These are phyloP conservation scores for Ivindomyrus marchei DNA, from an alignment of 2,113 vertebrate genomes.

Conservation along the genomic window DNA sequence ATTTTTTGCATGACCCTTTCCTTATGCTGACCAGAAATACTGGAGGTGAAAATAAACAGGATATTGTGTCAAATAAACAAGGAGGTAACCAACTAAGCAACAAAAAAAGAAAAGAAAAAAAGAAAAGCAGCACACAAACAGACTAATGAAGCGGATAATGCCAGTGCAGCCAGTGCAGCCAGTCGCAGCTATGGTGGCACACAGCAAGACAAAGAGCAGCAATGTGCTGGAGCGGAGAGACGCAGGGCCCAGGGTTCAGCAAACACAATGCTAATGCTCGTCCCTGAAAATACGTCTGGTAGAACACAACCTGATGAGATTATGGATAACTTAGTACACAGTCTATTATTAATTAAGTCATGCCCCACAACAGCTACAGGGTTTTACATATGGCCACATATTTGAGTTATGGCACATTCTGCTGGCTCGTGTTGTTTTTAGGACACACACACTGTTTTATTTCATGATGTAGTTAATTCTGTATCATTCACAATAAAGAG, in stretches of 20 bases:
- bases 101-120: background rate
- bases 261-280: background rate
- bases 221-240: background rate
- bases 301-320: background rate
- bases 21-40: background rate
- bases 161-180: background rate
- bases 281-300: background rate
- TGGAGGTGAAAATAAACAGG: background rate
- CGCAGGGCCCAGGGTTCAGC: background rate
- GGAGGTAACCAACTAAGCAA: background rate
- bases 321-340: background rate
- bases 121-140: background rate
- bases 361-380: background rate
- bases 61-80: background rate
- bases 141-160: background rate
- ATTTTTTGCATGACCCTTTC: background rate
- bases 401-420: background rate
- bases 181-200: background rate
- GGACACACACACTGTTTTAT: background rate
- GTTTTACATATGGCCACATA: background rate
- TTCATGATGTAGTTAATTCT: background rate
- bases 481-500: background rate
- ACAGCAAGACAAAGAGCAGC: background rate
- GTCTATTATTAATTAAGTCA: background rate
- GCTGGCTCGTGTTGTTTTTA: background rate